Evolutionary conservation across 2,113 vertebrate genomes (phyloP).

Genomic region (Neotoma lepida): DNA sequence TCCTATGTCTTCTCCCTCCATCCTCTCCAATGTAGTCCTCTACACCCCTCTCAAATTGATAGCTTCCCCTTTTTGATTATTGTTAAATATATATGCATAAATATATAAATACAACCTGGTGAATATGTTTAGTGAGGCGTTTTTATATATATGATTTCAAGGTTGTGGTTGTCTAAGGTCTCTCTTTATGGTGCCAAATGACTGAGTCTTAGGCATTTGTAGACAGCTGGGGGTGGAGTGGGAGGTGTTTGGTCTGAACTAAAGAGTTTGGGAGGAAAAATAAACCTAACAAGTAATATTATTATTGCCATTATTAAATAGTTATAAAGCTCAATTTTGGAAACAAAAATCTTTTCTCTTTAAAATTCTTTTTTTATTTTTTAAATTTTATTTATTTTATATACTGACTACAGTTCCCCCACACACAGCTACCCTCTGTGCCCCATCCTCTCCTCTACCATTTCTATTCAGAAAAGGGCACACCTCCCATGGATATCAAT

Average conservation of each 20-base stretch:
- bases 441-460: too few relatives aligned
- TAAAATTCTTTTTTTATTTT: neutral
- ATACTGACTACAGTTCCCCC: too few relatives aligned
- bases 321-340: slow-evolving; percentile 8
- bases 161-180: neutral
- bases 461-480: too few relatives aligned
- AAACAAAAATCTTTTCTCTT: neutral
- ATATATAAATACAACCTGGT: too few relatives aligned
- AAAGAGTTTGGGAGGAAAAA: neutral
- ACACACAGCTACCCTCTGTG: too few relatives aligned
- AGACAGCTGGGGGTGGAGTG: neutral
- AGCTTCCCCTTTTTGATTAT: too few relatives aligned
- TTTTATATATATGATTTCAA: neutral
- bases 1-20: too few relatives aligned
- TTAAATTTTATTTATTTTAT: too few relatives aligned
- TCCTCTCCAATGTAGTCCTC: too few relatives aligned
- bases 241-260: neutral
- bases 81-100: too few relatives aligned
- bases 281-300: neutral
- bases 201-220: neutral
- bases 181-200: neutral
- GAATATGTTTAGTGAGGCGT: neutral
- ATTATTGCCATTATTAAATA: neutral
- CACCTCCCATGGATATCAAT: too few relatives aligned
- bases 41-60: too few relatives aligned